phyloP scores from a whole-genome alignment of 2,888 invertebrate species.

The Caenorhabditis wallacei region DNA sequence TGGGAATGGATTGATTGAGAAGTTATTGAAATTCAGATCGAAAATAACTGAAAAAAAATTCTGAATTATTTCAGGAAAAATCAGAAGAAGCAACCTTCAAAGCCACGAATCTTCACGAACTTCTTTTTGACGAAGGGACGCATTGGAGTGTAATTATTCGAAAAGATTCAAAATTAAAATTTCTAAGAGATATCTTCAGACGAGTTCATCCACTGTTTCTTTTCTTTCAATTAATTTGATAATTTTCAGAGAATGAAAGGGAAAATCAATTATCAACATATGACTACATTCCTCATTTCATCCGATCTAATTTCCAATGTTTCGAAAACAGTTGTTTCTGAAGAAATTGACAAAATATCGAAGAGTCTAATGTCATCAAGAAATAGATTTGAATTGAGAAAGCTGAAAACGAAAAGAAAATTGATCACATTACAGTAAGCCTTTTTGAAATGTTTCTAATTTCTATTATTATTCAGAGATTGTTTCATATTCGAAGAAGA shows the following conservation, averaged over 20 bases:
- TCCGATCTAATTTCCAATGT: slow-evolving; percentile 12
- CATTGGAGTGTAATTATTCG: slow-evolving; percentile 3
- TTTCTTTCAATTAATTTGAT: neutral
- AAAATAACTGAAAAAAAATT: neutral
- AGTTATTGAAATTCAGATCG: neutral
- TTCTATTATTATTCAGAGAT: slow-evolving; percentile 4
- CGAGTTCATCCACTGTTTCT: neutral
- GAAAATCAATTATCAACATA: slow-evolving; percentile 10
- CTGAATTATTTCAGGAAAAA: neutral
- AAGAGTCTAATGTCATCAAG: slow-evolving; percentile 25
- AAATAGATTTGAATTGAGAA: slow-evolving; percentile 25
- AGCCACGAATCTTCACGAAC: neutral
- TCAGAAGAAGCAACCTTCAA: neutral
- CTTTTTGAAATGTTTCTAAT: neutral
- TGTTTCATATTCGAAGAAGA: slow-evolving; percentile 4
- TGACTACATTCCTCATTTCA: slow-evolving; percentile 7
- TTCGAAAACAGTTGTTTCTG: neutral
- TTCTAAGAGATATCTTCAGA: slow-evolving; percentile 17
- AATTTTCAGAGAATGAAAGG: slow-evolving; percentile 10
- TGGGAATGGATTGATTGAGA: slow-evolving; percentile 5
- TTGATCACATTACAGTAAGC: slow-evolving; percentile 15
- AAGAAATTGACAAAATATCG: slow-evolving; percentile 32
- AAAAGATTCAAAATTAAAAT: neutral
- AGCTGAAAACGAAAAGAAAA: slow-evolving; percentile 10
- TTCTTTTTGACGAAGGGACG: neutral